Evolutionary conservation across 2,113 vertebrate species (phyloP), one percentile per base, ranked within the genome.

Genomic region (Myotis brandtii): DNA sequence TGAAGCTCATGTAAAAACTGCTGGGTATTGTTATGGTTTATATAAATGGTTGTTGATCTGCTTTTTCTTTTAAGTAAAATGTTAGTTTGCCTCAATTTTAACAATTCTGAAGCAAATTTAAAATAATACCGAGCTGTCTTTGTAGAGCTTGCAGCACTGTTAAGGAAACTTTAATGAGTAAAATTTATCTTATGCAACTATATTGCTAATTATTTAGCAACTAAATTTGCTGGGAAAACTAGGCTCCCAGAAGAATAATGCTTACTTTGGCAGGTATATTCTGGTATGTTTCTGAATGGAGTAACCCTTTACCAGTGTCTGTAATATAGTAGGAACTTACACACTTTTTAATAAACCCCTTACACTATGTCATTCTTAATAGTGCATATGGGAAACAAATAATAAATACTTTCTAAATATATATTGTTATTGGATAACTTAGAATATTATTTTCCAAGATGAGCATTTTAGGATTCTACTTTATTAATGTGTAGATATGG

Each of bases 51-150:
- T 30, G 16, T 64, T 56, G 25, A 87, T 37, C 37, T 86, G 50
- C 5, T 27, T 85, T 85, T 79, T 87, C 43, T 76, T 88, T 54
- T 80, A 94, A 96, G 66, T 21, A 91, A 83, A 88, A 88, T 34
- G 10, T 50, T 82, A 17, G 11, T 85, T 91, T 92, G 34, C 27
- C 18, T 75, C 23, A 88, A 64, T 48, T 91, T 95, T 76, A 75
- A 32, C 52, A 93, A 23, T 72, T 81, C 54, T 76, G 64, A 70
- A 86, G 32, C 1, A 64, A 93, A 66, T 89, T 69, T 64, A 85
- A 81, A 93, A 73, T 21, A 94, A 73, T 34, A 40, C 6, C 8
- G 1, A 89, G 13, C 17, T 82, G 37, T 59, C 37, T 92, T 70
- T 64, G 7, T 76, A 52, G 70, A 23, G 11, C 50, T 40, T 90